Conservation (phyloP, 1,140 invertebrate genomes). For the Procambarus virginalis region DNA sequence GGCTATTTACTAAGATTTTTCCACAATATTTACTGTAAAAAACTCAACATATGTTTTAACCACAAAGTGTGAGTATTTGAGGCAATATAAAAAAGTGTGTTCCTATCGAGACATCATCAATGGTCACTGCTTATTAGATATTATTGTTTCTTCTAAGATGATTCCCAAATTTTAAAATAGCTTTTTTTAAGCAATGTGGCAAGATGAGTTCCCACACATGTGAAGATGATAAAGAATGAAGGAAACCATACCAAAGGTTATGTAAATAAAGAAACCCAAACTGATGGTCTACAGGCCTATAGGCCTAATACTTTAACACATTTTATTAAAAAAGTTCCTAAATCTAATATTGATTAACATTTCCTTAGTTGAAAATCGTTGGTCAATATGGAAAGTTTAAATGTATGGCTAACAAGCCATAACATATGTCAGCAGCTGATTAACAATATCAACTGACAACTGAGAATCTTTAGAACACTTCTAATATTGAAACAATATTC, state of each 20-base stretch:
- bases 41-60: conserved; percentile 35
- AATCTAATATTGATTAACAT: conserved; percentile 64
- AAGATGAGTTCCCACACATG: conserved; percentile 10
- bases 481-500: conserved; percentile 49
- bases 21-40: conserved; percentile 14
- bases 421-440: conserved; percentile 40
- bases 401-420: conserved; percentile 45
- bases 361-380: conserved; percentile 65
- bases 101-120: conserved; percentile 12
- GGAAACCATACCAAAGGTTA: conserved; percentile 51
- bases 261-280: conserved; percentile 52
- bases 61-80: conserved; percentile 57
- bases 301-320: conserved; percentile 50
- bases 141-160: conserved; percentile 37
- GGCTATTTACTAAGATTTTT: conserved; percentile 25
- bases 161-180: conserved; percentile 25
- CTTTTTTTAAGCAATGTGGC: conserved; percentile 30
- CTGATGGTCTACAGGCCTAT: conserved; percentile 53
- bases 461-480: conserved; percentile 57
- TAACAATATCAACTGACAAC: conserved; percentile 42
- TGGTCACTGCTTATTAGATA: conserved; percentile 24
- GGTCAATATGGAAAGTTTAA: conserved; percentile 65
- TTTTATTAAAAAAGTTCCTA: conserved; percentile 60
- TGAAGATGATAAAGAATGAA: conserved; percentile 28
- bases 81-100: conserved; percentile 39